These are phyloP conservation scores for Theretra japonica DNA, from an alignment of 2,888 invertebrate genomes.

Conservation along the genomic window DNA sequence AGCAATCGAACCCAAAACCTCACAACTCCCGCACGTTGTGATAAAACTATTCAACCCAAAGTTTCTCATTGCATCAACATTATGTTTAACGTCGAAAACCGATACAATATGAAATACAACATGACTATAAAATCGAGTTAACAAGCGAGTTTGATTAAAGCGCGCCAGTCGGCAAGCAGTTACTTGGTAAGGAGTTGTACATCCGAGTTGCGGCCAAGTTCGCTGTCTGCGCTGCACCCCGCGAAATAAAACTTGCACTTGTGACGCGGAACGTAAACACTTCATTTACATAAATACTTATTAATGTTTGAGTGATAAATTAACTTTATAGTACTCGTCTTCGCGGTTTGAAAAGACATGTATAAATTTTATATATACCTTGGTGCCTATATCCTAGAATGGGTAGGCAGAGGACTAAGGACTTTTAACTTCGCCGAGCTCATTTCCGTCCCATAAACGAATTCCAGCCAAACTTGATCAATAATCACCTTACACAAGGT, in stretches of 20 bases:
- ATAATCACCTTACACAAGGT: neutral
- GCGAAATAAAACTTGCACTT: slow-evolving; percentile 11
- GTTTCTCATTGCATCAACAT: no score
- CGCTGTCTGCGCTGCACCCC: neutral
- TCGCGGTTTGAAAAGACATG: no score
- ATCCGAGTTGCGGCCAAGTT: neutral
- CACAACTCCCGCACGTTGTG: no score
- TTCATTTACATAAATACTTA: neutral
- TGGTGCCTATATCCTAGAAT: no score
- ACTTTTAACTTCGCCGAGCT: no score
- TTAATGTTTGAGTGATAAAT: neutral
- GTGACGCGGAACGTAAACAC: neutral
- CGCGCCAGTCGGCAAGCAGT: neutral
- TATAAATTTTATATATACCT: no score
- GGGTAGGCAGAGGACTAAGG: no score
- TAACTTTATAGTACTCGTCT: neutral
- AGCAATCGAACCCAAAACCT: no score
- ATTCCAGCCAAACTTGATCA: no score
- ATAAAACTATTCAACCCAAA: no score
- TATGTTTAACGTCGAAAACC: no score
- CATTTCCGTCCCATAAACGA: no score
- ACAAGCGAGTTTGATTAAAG: neutral
- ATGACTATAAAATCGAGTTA: neutral
- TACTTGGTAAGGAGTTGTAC: slow-evolving; percentile 11
- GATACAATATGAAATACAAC: neutral